Percentiles rank a stretch among this genome's conserved stretches.
phyloP scores from a whole-genome alignment of 2,888 invertebrate species.

The Ectropis crepuscularia region DNA sequence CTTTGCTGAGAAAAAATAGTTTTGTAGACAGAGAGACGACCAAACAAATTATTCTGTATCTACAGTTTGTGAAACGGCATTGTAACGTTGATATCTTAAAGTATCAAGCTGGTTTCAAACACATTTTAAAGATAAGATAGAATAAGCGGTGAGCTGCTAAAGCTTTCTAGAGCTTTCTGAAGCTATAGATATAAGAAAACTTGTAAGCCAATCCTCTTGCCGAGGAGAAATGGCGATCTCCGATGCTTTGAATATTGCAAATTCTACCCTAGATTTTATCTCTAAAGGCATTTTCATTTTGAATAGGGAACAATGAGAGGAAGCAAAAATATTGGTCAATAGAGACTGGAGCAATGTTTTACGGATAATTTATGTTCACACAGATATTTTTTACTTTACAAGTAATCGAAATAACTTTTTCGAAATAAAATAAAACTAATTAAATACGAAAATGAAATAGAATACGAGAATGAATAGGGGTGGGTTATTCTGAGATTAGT shows the following conservation, averaged over 20 bases:
- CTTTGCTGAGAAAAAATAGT: no score
- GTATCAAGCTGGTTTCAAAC: constrained; percentile 9
- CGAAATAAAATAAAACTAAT: no score
- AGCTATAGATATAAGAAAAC: constrained; percentile 21
- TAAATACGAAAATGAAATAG: no score
- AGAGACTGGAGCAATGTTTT: constrained; percentile 19
- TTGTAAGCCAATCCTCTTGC: constrained; percentile 40
- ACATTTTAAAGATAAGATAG: constrained; percentile 18
- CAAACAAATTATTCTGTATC: neutral
- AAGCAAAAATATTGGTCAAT: constrained; percentile 38
- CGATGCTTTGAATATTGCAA: constrained; percentile 56
- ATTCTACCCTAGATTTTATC: constrained; percentile 60
- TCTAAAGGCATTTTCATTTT: constrained; percentile 46
- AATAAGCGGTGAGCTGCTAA: constrained; percentile 19
- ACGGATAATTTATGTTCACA: constrained; percentile 8
- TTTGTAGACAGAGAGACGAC: neutral
- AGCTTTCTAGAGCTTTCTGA: constrained; percentile 2
- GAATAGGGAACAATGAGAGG: constrained; percentile 43
- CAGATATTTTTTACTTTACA: neutral
- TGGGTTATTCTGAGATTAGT: no score
- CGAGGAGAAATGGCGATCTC: constrained; percentile 43
- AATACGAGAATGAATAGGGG: no score
- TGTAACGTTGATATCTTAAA: constrained; percentile 2
- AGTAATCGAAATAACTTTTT: no score
- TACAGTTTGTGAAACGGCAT: neutral